phyloP scores from a whole-genome alignment of 2,797 vertebrate genomes.

The Myripristis murdjan region DNA sequence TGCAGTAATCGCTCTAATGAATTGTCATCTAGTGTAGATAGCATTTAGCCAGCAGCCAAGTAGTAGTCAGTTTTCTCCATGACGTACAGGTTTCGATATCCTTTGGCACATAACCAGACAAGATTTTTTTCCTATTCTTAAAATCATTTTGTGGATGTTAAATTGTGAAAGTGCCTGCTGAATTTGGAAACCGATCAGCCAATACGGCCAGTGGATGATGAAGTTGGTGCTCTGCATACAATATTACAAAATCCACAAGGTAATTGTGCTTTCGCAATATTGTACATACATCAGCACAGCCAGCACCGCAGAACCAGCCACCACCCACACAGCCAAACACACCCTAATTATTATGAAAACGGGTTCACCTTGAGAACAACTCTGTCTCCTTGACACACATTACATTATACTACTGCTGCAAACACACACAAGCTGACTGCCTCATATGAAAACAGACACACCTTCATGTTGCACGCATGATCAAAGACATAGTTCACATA shows the following conservation, averaged over 20 bases:
- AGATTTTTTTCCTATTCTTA: neutral
- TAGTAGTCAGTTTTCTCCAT: neutral
- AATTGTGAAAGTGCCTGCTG: neutral
- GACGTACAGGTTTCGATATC: neutral
- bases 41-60: neutral
- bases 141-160: neutral
- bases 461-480: neutral
- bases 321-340: constrained; percentile 22
- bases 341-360: constrained; percentile 20
- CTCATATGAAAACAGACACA: neutral
- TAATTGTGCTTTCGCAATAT: constrained; percentile 8
- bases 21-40: neutral
- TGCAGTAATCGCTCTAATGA: neutral
- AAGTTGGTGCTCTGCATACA: neutral
- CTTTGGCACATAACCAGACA: neutral
- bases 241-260: constrained; percentile 11
- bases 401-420: neutral
- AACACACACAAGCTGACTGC: neutral
- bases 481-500: neutral
- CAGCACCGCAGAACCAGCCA: neutral
- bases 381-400: neutral
- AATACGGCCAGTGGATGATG: neutral
- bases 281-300: neutral
- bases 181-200: neutral
- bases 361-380: constrained; percentile 10